These are phyloP conservation scores for Meteorus cinctellus DNA, from an alignment of 2,888 invertebrate species.

Conservation along the genomic window DNA sequence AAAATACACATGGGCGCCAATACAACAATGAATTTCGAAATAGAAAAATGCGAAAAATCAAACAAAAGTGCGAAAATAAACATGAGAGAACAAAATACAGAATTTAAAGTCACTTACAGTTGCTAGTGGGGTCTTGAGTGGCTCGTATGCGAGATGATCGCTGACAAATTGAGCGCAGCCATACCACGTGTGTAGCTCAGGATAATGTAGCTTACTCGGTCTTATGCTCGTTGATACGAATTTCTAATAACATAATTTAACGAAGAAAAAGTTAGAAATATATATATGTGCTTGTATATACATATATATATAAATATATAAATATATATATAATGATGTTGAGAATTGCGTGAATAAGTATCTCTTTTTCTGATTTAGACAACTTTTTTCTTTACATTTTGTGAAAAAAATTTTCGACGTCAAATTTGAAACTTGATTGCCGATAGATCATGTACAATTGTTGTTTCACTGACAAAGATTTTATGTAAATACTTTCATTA, in stretches of 20 bases:
- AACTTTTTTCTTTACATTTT: conserved; percentile 51
- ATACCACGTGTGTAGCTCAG: conserved; percentile 82
- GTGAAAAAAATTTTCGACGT: neutral
- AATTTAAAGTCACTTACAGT: conserved; percentile 78
- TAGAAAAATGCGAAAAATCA: conserved; percentile 15
- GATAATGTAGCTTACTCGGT: conserved; percentile 83
- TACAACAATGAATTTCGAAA: conserved; percentile 17
- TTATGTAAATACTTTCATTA: conserved; percentile 50
- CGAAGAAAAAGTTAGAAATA: conserved; percentile 30
- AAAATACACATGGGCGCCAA: neutral
- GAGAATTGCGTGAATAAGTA: conserved; percentile 13
- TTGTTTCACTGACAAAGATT: conserved; percentile 49
- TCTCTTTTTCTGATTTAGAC: conserved; percentile 39
- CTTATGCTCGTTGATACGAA: conserved; percentile 90
- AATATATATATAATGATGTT: conserved; percentile 29
- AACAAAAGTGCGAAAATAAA: neutral
- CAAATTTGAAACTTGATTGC: neutral
- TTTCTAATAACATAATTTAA: conserved; percentile 78
- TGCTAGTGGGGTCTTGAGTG: conserved; percentile 79
- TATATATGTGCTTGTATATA: neutral
- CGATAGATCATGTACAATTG: conserved; percentile 45
- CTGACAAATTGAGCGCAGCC: conserved; percentile 84
- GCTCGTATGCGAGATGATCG: conserved; percentile 85
- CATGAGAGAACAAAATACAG: conserved; percentile 15
- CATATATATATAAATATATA: too few species aligned